phyloP scores from a whole-genome alignment of 2,797 vertebrate genomes.

The Sebastes reedi region DNA sequence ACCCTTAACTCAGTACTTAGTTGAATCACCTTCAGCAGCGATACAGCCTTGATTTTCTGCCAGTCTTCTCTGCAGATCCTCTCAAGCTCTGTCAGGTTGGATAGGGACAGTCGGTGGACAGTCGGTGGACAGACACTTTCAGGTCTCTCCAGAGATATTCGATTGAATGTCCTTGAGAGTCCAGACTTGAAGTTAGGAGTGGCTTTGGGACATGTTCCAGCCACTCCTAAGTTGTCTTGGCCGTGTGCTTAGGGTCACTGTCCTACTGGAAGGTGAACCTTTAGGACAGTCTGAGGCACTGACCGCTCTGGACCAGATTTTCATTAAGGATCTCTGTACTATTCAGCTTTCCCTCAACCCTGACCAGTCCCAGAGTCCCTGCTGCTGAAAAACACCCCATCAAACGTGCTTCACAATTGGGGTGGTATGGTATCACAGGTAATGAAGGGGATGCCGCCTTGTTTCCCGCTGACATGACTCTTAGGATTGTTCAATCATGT shows the following conservation, averaged over 20 bases:
- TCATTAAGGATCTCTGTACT: neutral
- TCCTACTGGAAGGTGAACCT: neutral
- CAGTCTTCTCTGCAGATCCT: neutral
- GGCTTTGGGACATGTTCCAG: neutral
- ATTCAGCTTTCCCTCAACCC: neutral
- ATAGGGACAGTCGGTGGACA: neutral
- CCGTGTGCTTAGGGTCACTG: neutral
- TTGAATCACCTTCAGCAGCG: neutral
- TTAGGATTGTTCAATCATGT: neutral
- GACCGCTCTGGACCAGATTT: neutral
- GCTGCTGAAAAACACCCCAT: neutral
- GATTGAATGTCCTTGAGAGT: too few species aligned
- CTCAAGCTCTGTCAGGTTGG: neutral
- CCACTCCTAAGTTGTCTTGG: neutral
- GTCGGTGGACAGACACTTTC: neutral
- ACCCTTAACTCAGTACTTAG: neutral
- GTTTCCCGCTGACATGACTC: too few species aligned
- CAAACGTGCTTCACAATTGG: neutral
- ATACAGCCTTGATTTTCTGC: neutral
- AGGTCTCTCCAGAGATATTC: too few species aligned
- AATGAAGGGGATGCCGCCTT: accelerated
- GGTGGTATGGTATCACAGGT: neutral
- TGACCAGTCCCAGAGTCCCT: neutral
- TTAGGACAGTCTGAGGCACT: neutral
- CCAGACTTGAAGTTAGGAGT: too few species aligned